Conservation (phyloP, 1,140 invertebrate genomes). For the Drosophila baimaii region DNA sequence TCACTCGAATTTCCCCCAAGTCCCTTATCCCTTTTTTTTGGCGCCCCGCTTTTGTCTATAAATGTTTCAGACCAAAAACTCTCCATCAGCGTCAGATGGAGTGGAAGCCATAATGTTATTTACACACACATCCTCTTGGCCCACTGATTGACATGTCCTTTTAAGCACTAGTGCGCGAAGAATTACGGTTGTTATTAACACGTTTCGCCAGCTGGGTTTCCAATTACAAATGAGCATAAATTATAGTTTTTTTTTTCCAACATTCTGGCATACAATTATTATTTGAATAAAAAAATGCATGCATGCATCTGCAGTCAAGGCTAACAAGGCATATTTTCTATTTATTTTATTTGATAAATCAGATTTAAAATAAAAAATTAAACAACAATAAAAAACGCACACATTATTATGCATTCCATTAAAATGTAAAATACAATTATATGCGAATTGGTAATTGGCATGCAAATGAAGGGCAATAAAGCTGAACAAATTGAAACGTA, state of each 20-base stretch:
- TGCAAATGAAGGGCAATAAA: conserved; percentile 18
- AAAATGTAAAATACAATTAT: conserved; percentile 25
- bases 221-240: neutral
- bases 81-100: conserved; percentile 8
- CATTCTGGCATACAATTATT: neutral
- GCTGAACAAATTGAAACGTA: neutral
- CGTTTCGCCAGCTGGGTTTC: too few relatives aligned
- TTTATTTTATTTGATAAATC: conserved; percentile 23
- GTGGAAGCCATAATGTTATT: conserved; percentile 29
- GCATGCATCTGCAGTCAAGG: neutral
- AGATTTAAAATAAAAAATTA: conserved; percentile 3
- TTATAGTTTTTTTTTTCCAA: neutral
- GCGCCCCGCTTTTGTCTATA: too few relatives aligned
- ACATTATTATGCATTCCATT: conserved; percentile 16
- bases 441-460: conserved; percentile 21
- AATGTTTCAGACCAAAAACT: conserved; percentile 5
- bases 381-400: neutral
- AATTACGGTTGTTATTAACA: neutral
- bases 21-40: neutral
- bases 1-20: neutral
- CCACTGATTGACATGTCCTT: conserved; percentile 6
- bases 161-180: neutral
- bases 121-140: conserved; percentile 16
- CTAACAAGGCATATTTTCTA: neutral
- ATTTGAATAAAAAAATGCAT: neutral